These are phyloP conservation scores for Chaetogeoica ovagalla DNA, from an alignment of 2,888 invertebrate genomes.

Conservation along the genomic window DNA sequence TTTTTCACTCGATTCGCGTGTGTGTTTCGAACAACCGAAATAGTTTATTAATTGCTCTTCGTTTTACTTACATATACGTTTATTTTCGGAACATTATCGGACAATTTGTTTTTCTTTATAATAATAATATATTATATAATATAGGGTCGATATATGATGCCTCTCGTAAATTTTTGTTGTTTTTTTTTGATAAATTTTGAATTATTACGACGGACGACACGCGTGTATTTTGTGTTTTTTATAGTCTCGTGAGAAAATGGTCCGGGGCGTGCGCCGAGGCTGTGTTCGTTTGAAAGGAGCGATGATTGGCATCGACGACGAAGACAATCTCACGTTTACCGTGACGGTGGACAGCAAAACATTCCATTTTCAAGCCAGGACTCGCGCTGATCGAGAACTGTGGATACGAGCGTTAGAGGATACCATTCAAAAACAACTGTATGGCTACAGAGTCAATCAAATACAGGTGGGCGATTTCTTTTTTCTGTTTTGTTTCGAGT, in stretches of 20 bases:
- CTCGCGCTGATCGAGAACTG: constrained; percentile 89
- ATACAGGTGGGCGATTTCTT: constrained; percentile 26
- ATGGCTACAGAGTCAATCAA: constrained; percentile 59
- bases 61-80: no score
- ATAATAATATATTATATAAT: no score
- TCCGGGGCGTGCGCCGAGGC: constrained; percentile 91
- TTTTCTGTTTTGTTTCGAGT: no score
- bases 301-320: constrained; percentile 97
- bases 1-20: no score
- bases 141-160: no score
- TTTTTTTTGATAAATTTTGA: no score
- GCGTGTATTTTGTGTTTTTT: constrained; percentile 59
- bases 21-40: no score
- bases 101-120: no score
- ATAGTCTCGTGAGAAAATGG: constrained; percentile 99
- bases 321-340: constrained; percentile 98
- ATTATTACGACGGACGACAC: no score
- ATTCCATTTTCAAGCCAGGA: constrained; percentile 91
- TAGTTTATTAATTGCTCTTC: no score
- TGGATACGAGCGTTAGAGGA: constrained; percentile 96
- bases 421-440: constrained; percentile 83
- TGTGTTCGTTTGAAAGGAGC: constrained; percentile 97
- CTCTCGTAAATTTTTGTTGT: no score
- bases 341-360: constrained; percentile 99
- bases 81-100: no score